Percentiles rank a stretch among this genome's conserved stretches.
Evolutionary conservation across 2,888 invertebrate genomes (phyloP).

Genomic region (Spialia ferax): DNA sequence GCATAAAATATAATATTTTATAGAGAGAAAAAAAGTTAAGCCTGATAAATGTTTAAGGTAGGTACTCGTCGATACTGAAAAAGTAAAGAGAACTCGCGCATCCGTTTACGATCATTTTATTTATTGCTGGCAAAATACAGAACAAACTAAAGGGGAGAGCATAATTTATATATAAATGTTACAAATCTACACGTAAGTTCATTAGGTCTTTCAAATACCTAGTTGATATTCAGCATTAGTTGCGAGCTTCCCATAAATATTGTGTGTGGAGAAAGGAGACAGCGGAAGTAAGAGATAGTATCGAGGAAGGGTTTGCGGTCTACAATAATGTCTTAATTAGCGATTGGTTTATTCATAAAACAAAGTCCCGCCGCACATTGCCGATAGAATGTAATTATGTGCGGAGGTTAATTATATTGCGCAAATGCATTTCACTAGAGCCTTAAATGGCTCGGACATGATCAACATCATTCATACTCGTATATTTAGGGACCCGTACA

Average conservation of each 20-base stretch:
- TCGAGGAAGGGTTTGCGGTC: constrained; percentile 30
- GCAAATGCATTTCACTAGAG: neutral
- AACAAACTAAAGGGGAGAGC: constrained; percentile 6
- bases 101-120: too few relatives aligned
- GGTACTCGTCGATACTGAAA: too few relatives aligned
- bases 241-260: constrained; percentile 40
- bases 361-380: constrained; percentile 32
- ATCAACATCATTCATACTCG: neutral
- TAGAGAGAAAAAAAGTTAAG: too few relatives aligned
- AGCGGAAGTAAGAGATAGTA: constrained; percentile 35
- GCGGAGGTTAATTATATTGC: constrained; percentile 29
- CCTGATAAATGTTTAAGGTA: too few relatives aligned
- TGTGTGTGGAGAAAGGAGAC: constrained; percentile 37
- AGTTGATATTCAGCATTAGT: constrained; percentile 39
- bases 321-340: constrained; percentile 38
- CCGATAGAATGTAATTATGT: constrained; percentile 37
- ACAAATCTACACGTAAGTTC: constrained; percentile 20
- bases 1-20: too few relatives aligned
- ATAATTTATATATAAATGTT: constrained; percentile 16
- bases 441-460: neutral
- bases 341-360: constrained; percentile 40
- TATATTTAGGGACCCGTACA: too few relatives aligned
- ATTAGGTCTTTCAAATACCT: constrained; percentile 36
- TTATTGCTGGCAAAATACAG: neutral
- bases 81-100: too few relatives aligned